Evolutionary conservation across 2,113 vertebrate genomes (phyloP), one percentile per base, ranked within the genome.

Genomic region (Indri indri): DNA sequence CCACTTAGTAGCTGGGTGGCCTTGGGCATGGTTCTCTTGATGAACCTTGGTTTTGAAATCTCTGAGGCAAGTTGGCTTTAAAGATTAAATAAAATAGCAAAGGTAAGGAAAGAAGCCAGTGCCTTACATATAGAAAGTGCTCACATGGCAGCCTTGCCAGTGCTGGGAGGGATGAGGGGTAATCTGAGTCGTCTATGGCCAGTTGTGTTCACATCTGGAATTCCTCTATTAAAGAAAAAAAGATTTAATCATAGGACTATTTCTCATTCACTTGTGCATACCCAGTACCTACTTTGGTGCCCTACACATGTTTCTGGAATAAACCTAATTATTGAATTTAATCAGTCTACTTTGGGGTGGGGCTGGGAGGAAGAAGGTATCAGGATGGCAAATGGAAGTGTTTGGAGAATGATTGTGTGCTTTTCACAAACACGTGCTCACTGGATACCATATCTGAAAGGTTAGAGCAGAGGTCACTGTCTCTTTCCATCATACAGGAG

Each of bases 111-210:
- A 47, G 4, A 23, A 45, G 3, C 11, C 22, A 11, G 14, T 4
- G 7, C 27, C 80, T 52, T n/a, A 8, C 42, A 8, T 17, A 12
- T 50, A 54, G 25, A 74, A 90, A 92, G 11, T 25, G n/a, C 23
- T 23, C 45, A 9, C 0, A 4, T 5, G 54, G 37, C 20, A 27
- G 6, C 3, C 1, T 65, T 34, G 3, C n/a, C n/a, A 1, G 42
- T 1, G 2, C 16, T 4, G 30, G 25, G 16, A 54, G 6, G n/a
- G 17, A 22, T 0, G 12, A 0, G 1, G 3, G 6, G 65, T 27
- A 42, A 68, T 47, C 73, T 23, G 30, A 47, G 40, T 17, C 66
- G 23, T 23, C 18, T 18, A 2, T 2, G 3, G 0, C 30, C 25
- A 11, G 70, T n/a, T 65, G 16, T 27, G 37, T 23, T 50, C 61